Base-by-base conservation (phyloP, 2,113 vertebrate species). In the Alligator mississippiensis region DNA sequence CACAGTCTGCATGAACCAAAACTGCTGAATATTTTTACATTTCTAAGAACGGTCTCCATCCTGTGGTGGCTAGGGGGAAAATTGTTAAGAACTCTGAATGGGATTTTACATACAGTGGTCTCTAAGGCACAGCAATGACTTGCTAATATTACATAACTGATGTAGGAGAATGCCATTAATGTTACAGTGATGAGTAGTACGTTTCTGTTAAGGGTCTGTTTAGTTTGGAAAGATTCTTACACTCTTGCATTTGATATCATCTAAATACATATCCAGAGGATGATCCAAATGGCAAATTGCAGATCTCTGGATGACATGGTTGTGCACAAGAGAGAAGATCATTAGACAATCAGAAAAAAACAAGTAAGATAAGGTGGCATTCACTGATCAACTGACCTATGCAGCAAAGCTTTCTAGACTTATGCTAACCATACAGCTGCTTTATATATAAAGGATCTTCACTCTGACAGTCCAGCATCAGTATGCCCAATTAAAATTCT, bases 101-200 rank as follows among this genome's bases (percentile, higher is more conserved):
- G 2, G 2, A 57, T 34, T 84, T 93, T 85, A 87, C 27, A 28
- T 9, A 90, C 5, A 1, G 13, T 63, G 19, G 38, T 85, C 63
- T 92, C 77, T 89, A 93, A 93, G 80, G 90, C 90, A 95, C 66
- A 93, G 34, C 47, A 83, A 70, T 55, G 17, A 90, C 72, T 63
- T 28, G 30, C 64, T 86, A 89, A 87, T 75, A 86, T 2, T 78
- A 77, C 88, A 88, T 3, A 87, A 83, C 0, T 30, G 0, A 78
- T 88, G 84, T 85, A 70, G 83, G 75, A 94, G 7, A 24, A 79
- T 27, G 79, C 47, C 80, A 80, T 76, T 11, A 60, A 63, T n/a
- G 28, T 66, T 90, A 55, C 68, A 74, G 13, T 1, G 4, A 64
- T 1, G 21, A 91, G 80, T 74, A 64, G 55, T 87, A 82, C 87